phyloP scores from a whole-genome alignment of 2,113 vertebrate species.

The Pionites leucogaster region DNA sequence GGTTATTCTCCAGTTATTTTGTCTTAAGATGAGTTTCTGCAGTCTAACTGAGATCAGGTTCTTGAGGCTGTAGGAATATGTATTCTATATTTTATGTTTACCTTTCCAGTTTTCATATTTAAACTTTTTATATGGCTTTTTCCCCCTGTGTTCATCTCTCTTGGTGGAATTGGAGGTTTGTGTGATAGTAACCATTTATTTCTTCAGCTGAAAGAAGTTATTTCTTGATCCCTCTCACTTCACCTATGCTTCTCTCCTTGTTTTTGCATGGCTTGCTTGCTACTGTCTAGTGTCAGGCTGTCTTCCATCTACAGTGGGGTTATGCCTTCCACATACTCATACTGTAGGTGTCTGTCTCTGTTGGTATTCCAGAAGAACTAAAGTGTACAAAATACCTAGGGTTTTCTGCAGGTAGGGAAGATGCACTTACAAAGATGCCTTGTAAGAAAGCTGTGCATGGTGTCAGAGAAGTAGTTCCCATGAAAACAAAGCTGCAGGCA shows the following conservation, averaged over 20 bases:
- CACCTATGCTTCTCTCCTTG: background rate
- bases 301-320: background rate
- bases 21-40: background rate
- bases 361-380: background rate
- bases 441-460: background rate
- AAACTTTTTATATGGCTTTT: background rate
- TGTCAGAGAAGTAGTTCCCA: background rate
- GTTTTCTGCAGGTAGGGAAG: background rate
- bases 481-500: background rate
- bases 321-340: background rate
- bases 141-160: background rate
- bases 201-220: background rate
- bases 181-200: background rate
- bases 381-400: background rate
- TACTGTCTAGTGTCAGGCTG: background rate
- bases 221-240: background rate
- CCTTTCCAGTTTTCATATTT: background rate
- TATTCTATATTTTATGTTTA: background rate
- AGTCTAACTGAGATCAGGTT: background rate
- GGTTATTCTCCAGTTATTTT: background rate
- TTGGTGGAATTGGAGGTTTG: background rate
- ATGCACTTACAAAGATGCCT: accelerated
- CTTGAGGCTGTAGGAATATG: background rate
- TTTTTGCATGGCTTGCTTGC: background rate
- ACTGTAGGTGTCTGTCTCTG: background rate